Evolutionary conservation across 2,888 invertebrate genomes (phyloP).

Genomic region (Watsonalla binaria): DNA sequence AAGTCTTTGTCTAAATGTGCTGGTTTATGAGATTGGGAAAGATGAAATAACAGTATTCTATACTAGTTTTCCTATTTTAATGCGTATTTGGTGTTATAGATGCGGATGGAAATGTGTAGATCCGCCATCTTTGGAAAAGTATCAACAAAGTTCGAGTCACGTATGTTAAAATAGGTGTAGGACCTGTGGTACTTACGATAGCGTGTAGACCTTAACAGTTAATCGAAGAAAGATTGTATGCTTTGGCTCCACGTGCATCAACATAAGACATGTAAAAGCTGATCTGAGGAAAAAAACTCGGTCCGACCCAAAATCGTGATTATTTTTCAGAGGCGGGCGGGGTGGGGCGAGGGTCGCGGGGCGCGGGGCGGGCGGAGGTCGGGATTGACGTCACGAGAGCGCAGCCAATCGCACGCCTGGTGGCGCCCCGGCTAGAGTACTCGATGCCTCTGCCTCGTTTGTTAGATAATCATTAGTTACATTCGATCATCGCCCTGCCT

Average conservation of each 20-base stretch:
- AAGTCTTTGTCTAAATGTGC: too few species aligned
- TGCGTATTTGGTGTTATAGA: too few species aligned
- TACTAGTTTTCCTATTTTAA: too few species aligned
- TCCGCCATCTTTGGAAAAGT: too few species aligned
- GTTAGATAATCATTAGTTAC: constrained; percentile 26
- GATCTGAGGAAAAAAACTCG: constrained; percentile 32
- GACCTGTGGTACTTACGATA: too few species aligned
- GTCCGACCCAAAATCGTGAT: constrained; percentile 65
- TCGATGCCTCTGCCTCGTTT: constrained; percentile 35
- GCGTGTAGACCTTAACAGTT: too few species aligned
- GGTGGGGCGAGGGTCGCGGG: constrained; percentile 50
- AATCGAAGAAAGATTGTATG: too few species aligned
- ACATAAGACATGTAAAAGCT: constrained; percentile 14
- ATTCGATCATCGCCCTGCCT: not conserved
- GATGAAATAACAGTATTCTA: too few species aligned
- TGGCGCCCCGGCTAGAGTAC: constrained; percentile 36
- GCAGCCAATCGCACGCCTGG: constrained; percentile 58
- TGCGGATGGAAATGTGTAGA: too few species aligned
- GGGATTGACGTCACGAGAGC: constrained; percentile 73
- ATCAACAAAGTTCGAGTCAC: too few species aligned
- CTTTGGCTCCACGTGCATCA: constrained; percentile 6
- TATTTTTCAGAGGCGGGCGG: constrained; percentile 70
- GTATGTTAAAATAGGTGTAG: too few species aligned
- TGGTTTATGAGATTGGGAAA: too few species aligned
- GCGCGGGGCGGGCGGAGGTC: constrained; percentile 52